phyloP scores from a whole-genome alignment of 2,888 invertebrate species.

The Bedellia somnulentella region DNA sequence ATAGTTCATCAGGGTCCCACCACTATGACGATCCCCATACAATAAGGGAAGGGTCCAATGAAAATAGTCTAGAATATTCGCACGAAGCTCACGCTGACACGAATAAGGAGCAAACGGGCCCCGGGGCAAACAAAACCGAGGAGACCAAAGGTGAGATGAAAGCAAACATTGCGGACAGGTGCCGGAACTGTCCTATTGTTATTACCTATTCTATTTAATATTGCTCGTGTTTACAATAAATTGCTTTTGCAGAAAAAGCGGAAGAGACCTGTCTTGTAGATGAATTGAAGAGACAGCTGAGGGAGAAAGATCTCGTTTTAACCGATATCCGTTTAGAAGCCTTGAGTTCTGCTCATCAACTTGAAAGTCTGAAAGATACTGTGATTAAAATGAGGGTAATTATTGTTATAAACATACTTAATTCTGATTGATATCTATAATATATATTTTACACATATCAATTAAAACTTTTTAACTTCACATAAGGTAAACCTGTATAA shows the following conservation, averaged over 20 bases:
- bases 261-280: slow-evolving; percentile 62
- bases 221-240: background rate
- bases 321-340: slow-evolving; percentile 97
- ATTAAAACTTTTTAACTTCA: no score
- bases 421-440: background rate
- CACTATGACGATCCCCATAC: slow-evolving; percentile 55
- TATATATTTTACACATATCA: no score
- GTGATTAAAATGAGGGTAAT: slow-evolving; percentile 94
- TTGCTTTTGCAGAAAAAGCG: slow-evolving; percentile 41
- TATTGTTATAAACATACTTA: no score
- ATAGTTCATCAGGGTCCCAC: slow-evolving; percentile 50
- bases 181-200: no score
- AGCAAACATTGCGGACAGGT: slow-evolving; percentile 11
- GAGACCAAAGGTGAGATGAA: slow-evolving; percentile 55
- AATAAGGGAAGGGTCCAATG: slow-evolving; percentile 54
- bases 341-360: slow-evolving; percentile 93
- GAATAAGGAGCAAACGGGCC: slow-evolving; percentile 3
- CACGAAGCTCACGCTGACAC: slow-evolving; percentile 42
- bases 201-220: no score
- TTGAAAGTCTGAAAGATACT: slow-evolving; percentile 94
- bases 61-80: slow-evolving; percentile 55
- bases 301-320: slow-evolving; percentile 94
- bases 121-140: slow-evolving; percentile 23
- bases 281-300: slow-evolving; percentile 87
- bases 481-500: no score